Evolutionary conservation across 2,113 vertebrate species (phyloP), one percentile per base, ranked within the genome.

Genomic region (Lutjanus erythropterus): DNA sequence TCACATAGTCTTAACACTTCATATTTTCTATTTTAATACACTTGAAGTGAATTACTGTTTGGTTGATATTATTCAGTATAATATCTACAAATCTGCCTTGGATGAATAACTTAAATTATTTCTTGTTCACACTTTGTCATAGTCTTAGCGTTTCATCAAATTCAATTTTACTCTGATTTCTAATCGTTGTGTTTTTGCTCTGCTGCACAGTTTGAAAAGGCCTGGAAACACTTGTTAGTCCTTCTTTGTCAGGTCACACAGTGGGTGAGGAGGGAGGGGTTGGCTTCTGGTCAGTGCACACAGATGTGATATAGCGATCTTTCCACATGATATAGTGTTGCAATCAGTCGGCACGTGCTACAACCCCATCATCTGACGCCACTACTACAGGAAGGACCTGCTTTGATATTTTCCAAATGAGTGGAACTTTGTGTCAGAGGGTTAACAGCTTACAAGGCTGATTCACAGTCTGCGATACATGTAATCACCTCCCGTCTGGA

Each of bases 401-500:
- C 69, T 80, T 67, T 81, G 72, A 75, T 80, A n/a, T 71, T 65
- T 52, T 83, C 80, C 78, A 87, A 74, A 75, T 46, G 58, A 90
- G 73, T 47, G 71, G 71, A 71, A 84, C 59, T 75, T 78, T 49
- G 58, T 52, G 79, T 78, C 46, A 60, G 25, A 18, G 65, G 75
- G 75, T 67, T 39, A 62, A 50, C 41, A 25, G 77, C 65, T 71
- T 31, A 75, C 55, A 58, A 46, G 52, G 69, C 53, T 46, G 47
- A 81, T 71, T 78, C 74, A 56, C 74, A 84, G 33, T 42, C 31
- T 59, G 55, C 5, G 21, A 86, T 84, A 75, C 58, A 68, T 67
- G 42, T 82, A 79, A 80, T 90, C 66, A 83, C 37, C 5, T n/a
- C 35, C 64, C 0, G 35, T 31, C 64, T 62, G 72, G 75, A 49